These are phyloP conservation scores for Lepidotrigona ventralis DNA, from an alignment of 1,140 invertebrate species.

Conservation along the genomic window DNA sequence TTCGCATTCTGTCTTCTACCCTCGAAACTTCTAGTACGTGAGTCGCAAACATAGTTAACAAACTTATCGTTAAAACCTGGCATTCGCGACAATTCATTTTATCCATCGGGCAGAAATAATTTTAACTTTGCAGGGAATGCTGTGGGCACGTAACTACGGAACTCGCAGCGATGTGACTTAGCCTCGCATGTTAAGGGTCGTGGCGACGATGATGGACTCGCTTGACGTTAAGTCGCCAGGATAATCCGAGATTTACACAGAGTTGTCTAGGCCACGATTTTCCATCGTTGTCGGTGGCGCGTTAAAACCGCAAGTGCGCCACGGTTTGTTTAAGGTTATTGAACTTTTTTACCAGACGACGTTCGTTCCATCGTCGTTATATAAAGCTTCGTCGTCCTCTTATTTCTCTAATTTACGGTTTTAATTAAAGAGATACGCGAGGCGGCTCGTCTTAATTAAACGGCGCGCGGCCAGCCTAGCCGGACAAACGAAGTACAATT, in stretches of 20 bases:
- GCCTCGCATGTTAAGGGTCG: background rate
- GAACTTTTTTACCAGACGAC: background rate
- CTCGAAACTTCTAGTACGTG: no score
- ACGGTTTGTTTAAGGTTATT: constrained; percentile 9
- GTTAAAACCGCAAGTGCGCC: background rate
- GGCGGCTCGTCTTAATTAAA: background rate
- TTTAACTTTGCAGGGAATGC: no score
- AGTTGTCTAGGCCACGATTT: constrained; percentile 4
- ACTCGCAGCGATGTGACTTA: background rate
- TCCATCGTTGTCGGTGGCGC: background rate
- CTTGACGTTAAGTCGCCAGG: background rate
- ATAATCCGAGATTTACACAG: constrained; percentile 32
- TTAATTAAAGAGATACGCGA: constrained; percentile 13
- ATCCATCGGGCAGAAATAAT: background rate
- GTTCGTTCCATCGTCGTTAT: background rate
- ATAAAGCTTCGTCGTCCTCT: background rate
- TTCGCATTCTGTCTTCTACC: no score
- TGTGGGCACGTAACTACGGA: background rate
- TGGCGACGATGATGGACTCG: background rate
- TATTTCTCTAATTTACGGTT: constrained; percentile 3
- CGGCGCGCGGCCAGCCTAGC: no score
- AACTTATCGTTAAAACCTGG: background rate
- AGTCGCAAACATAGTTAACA: background rate
- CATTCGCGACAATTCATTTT: background rate
- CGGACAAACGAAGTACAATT: no score